Percentiles rank a stretch among this genome's conserved stretches.
Evolutionary conservation across 1,140 invertebrate genomes (phyloP).

Genomic region (Drosophila malerkotliana): DNA sequence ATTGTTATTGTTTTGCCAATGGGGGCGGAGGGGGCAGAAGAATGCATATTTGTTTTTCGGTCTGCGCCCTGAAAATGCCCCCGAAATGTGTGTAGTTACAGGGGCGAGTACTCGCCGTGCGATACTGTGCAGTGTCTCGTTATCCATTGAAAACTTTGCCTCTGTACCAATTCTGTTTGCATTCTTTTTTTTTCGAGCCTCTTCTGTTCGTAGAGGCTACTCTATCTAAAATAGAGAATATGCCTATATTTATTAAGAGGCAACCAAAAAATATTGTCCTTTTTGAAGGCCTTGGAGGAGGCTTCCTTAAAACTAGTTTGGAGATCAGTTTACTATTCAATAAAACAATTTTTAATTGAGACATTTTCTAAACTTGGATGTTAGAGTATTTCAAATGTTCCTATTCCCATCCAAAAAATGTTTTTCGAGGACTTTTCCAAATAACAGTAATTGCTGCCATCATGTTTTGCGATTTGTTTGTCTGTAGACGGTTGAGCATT

Average conservation of each 20-base stretch:
- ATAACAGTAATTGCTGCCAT: slow-evolving; percentile 60
- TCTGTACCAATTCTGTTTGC: slow-evolving; percentile 22
- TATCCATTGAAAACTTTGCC: slow-evolving; percentile 49
- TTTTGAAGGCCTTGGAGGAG: neutral
- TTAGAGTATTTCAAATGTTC: slow-evolving; percentile 6
- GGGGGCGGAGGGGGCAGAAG: slow-evolving; percentile 28
- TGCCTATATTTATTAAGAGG: neutral
- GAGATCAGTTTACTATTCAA: too few species aligned
- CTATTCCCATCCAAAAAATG: neutral
- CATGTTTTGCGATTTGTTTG: slow-evolving; percentile 21
- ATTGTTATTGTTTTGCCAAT: slow-evolving; percentile 73
- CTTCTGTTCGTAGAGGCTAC: slow-evolving; percentile 17
- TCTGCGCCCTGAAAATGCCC: slow-evolving; percentile 14
- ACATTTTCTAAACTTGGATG: too few species aligned
- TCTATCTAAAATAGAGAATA: neutral
- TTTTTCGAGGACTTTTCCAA: slow-evolving; percentile 40
- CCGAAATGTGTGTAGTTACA: slow-evolving; percentile 23
- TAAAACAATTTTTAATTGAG: too few species aligned
- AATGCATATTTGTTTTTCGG: slow-evolving; percentile 71
- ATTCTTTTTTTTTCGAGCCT: slow-evolving; percentile 35
- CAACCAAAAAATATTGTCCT: neutral
- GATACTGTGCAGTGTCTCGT: slow-evolving; percentile 48
- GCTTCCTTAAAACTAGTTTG: too few species aligned
- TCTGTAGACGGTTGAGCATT: neutral
- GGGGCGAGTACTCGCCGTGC: slow-evolving; percentile 12